Conservation (phyloP, 1,140 invertebrate species). For the Scaptomyza montana region DNA sequence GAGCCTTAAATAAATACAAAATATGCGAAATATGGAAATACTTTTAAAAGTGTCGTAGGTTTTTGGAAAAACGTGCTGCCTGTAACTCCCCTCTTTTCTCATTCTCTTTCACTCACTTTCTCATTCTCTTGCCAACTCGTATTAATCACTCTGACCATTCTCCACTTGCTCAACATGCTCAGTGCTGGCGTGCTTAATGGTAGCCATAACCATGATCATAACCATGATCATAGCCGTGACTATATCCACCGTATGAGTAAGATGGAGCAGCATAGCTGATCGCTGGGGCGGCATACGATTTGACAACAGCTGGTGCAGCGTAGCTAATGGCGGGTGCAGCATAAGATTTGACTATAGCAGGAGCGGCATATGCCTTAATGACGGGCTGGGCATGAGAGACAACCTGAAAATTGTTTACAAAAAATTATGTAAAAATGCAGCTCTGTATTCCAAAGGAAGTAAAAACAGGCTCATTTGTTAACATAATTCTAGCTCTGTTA, state of each 20-base stretch:
- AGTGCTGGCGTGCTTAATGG: conserved; percentile 43
- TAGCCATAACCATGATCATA: conserved; percentile 59
- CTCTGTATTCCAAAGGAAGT: no score
- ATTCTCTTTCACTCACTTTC: background rate
- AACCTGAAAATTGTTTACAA: conserved; percentile 24
- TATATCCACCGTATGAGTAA: conserved; percentile 57
- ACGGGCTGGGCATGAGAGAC: conserved; percentile 52
- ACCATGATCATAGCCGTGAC: conserved; percentile 41
- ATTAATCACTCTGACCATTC: conserved; percentile 3
- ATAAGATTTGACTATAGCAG: conserved; percentile 62
- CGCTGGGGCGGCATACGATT: conserved; percentile 62
- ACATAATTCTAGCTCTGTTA: no score
- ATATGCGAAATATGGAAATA: conserved; percentile 35
- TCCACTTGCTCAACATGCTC: background rate
- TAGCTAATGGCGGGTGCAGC: conserved; percentile 67
- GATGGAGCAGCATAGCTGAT: conserved; percentile 62
- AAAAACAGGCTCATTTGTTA: no score
- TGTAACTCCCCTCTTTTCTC: conserved; percentile 22
- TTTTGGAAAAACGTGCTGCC: conserved; percentile 57
- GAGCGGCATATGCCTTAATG: conserved; percentile 44
- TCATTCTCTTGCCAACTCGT: background rate
- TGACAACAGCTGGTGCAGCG: conserved; percentile 63
- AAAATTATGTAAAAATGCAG: no score
- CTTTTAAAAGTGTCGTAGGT: conserved; percentile 27
- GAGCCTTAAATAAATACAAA: conserved; percentile 74